Base-by-base conservation (phyloP, 2,797 vertebrate species). In the Telmatherina bonti region DNA sequence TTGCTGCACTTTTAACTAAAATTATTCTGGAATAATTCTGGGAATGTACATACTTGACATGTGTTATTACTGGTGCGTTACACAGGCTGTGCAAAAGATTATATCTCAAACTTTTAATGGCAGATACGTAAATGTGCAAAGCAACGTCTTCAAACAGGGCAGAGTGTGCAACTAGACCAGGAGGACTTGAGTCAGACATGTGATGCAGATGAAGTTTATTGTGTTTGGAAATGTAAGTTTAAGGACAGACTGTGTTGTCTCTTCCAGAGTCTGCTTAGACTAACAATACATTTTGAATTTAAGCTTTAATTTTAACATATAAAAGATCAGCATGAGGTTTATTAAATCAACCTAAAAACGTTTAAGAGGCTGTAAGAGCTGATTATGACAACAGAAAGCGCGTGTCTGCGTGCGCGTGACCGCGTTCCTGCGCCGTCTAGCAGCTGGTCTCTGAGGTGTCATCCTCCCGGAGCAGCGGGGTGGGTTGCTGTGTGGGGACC, bases 381-480 rank as follows among this genome's bases (percentile, higher is more conserved):
- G 22, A 11, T 6, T 7, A 20, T 33, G 38, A 12, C 31, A 16
- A 60, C 12, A 51, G 52, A 22, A 59, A 7, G n/a, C 10, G 43
- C 9, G 63, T 1, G 54, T 65, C 16, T 20, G n/a, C 27, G 16
- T 22, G 66, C 71, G 63, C 67, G 69, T 72, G 64, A 45, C 31
- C 24, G 60, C 62, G 30, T 61, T 26, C 2, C 27, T 16, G 62
- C 57, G n/a, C 16, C 3, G 35, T 57, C 26, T 49, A 3, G 8
- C 33, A 6, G 55, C 27, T 15, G 36, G 8, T 67, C 38, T 43
- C 53, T 30, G 27, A 62, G 41, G 72, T 60, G 38, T 26, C 78
- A 5, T 49, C 35, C 54, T 36, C 62, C 47, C 36, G 18, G 47
- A 29, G 62, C 27, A 53, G 43, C 29, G 13, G 41, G 1, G 63